Evolutionary conservation across 2,888 invertebrate genomes (phyloP), one percentile per base, ranked within the genome.

Genomic region (Diarsia brunnea): DNA sequence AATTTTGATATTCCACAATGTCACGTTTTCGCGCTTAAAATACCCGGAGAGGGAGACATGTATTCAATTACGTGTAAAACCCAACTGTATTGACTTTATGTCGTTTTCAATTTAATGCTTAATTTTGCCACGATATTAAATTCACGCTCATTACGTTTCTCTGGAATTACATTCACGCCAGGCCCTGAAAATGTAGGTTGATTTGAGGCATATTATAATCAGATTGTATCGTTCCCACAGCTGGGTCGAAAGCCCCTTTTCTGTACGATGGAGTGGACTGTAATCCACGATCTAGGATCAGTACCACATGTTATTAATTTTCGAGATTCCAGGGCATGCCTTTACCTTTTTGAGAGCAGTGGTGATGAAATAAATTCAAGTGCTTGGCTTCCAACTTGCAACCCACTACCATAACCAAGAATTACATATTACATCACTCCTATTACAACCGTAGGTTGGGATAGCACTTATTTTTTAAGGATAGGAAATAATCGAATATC

Each of bases 101-200:
- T 80, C 84, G 70, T 81, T 74, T 73, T 67, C 84, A 84, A 84
- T 79, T 84, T 86, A 60, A 21, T 69, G 81, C 82, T 60, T 61
- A 68, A 84, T 84, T 73, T 66, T 69, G n/a, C 38, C 38, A 58
- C 45, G 61, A 66, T 65, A 72, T 79, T 68, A 69, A 84, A 79
- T 79, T 68, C 24, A 1, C n/a, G 43, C 53, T 84, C 47, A 53
- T 78, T 82, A 82, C 45, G 47, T 51, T 45, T 78, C 47, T 43
- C 51, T 65, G 47, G 2, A 21, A 65, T 82, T 12, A 31, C 12
- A 69, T 65, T 60, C 24, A 31, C 19, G 64, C 11, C 24, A 78
- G 4, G 14, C 19, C 0, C 1, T 49, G 12, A 58, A 58, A 27
- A 8, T 24, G 7, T 58, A 27, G 24, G 55, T 58, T 24, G 7